A percentile compares a stretch with the other conserved stretches of the same genome.
These are phyloP conservation scores for Cosmorhoe ocellata DNA, from an alignment of 2,888 invertebrate species.

Conservation along the genomic window DNA sequence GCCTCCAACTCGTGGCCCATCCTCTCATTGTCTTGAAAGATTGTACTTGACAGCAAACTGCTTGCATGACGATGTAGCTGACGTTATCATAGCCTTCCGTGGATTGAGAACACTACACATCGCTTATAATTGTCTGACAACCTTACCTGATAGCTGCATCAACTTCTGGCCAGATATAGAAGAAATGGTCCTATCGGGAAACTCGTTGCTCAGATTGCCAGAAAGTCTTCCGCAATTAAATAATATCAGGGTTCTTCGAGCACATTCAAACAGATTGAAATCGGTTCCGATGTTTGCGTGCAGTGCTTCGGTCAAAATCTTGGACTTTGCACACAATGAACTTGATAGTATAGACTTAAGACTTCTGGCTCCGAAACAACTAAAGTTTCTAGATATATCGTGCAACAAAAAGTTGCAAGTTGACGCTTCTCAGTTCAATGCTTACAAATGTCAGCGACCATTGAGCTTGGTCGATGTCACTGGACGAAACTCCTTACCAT, in stretches of 20 bases:
- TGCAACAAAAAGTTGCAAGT: conserved; percentile 92
- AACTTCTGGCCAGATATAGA: conserved; percentile 90
- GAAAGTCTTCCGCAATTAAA: conserved; percentile 87
- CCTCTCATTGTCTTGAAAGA: conserved; percentile 85
- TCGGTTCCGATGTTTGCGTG: conserved; percentile 90
- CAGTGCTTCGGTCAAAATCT: conserved; percentile 87
- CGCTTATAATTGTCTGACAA: conserved; percentile 90
- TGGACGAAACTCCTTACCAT: conserved; percentile 88
- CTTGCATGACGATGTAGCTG: conserved; percentile 86
- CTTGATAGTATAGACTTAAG: conserved; percentile 90
- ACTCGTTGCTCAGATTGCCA: conserved; percentile 88
- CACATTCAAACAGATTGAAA: conserved; percentile 91
- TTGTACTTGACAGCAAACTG: conserved; percentile 90
- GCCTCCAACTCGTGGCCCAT: conserved; percentile 83
- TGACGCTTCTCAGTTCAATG: conserved; percentile 91
- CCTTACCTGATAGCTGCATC: conserved; percentile 88
- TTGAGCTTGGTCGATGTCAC: conserved; percentile 93
- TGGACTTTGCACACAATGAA: conserved; percentile 93
- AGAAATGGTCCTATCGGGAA: conserved; percentile 91
- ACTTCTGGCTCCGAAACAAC: conserved; percentile 89
- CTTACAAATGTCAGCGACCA: conserved; percentile 89
- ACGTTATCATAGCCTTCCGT: conserved; percentile 84
- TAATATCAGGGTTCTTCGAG: conserved; percentile 88
- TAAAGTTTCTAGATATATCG: conserved; percentile 92
- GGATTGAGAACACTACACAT: conserved; percentile 88